A percentile compares a stretch with the other conserved stretches of the same genome.
These are phyloP conservation scores for Sinocyclocheilus maitianheensis DNA, from an alignment of 2,113 vertebrate species.

Conservation along the genomic window DNA sequence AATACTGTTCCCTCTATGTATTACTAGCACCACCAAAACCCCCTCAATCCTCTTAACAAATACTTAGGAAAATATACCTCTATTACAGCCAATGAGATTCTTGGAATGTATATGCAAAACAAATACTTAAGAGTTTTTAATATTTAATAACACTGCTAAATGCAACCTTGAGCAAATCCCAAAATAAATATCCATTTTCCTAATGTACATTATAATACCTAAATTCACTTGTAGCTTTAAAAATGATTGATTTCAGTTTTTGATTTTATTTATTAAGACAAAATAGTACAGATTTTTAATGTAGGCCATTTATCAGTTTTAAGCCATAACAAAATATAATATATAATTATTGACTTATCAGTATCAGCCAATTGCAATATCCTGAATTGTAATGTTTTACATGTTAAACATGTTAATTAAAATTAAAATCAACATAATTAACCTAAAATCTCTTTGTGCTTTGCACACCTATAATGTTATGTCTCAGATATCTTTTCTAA, in stretches of 20 bases:
- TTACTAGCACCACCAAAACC: background rate
- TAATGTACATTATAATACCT: background rate
- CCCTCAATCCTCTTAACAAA: background rate
- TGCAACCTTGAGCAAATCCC: background rate
- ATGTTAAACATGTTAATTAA: background rate
- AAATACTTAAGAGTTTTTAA: background rate
- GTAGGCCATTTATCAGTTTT: background rate
- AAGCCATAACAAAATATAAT: background rate
- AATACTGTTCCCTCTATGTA: background rate
- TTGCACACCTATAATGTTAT: background rate
- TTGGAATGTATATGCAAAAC: background rate
- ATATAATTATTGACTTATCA: background rate
- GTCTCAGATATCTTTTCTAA: background rate
- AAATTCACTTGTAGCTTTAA: background rate
- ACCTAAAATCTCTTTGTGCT: background rate
- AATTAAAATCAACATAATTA: background rate
- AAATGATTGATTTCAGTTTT: background rate
- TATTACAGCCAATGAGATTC: background rate
- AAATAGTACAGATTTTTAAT: background rate
- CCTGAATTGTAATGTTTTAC: background rate
- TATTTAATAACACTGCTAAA: background rate
- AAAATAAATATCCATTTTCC: background rate
- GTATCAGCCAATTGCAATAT: background rate
- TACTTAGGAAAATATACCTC: background rate
- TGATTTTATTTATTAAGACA: background rate